Conservation (phyloP, 2,888 invertebrate species). For the Hirudinaria manillensis region DNA sequence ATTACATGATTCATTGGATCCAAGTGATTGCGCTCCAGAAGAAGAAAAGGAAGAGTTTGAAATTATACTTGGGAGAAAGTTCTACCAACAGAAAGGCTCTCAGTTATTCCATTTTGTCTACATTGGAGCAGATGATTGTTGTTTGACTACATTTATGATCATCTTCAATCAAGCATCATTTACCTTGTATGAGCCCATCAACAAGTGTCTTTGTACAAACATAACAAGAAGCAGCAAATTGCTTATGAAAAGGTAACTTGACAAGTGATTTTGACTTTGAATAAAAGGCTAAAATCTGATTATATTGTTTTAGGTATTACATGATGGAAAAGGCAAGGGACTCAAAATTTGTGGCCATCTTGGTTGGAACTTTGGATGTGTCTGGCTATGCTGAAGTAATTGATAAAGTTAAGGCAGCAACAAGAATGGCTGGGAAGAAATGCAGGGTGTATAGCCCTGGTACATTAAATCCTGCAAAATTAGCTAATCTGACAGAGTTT, state of each 20-base stretch:
- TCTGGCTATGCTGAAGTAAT: slow-evolving; percentile 68
- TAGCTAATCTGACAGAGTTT: slow-evolving; percentile 73
- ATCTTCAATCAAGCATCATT: not conserved
- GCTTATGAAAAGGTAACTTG: slow-evolving; percentile 2
- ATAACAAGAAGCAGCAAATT: not conserved
- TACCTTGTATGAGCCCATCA: not conserved
- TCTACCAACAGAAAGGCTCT: not conserved
- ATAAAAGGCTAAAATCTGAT: not conserved
- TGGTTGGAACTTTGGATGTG: slow-evolving; percentile 84
- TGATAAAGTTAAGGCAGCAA: slow-evolving; percentile 66
- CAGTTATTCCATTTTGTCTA: not conserved
- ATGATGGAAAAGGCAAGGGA: slow-evolving; percentile 86
- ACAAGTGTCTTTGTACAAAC: not conserved
- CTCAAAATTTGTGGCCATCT: slow-evolving; percentile 75
- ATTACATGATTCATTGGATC: not conserved
- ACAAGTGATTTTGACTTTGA: too few species aligned
- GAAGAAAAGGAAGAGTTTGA: not conserved
- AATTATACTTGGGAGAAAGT: not conserved
- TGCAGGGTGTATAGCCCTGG: slow-evolving; percentile 87
- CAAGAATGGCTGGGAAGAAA: slow-evolving; percentile 73
- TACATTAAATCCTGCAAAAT: slow-evolving; percentile 84
- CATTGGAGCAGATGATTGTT: not conserved
- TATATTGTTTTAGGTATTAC: slow-evolving; percentile 58
- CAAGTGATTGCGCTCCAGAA: not conserved
- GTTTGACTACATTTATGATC: not conserved